Base-by-base conservation (phyloP, 2,888 invertebrate genomes). In the Falcaria lacertinaria region DNA sequence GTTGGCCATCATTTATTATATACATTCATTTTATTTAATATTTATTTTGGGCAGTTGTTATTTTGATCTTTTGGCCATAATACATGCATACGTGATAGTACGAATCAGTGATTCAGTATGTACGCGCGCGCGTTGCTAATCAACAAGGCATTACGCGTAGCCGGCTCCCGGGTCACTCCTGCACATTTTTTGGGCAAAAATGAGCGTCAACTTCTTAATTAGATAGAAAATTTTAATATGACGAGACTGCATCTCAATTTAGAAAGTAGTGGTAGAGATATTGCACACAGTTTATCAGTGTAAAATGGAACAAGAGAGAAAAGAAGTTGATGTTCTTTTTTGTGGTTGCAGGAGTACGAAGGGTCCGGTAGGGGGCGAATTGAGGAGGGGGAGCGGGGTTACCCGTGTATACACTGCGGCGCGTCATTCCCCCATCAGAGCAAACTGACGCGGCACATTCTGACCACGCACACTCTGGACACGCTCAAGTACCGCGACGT, bases 281-380 rank as follows among this genome's bases (percentile, higher is more conserved):
- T 74, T 83, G 86, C 89, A 88, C 88, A 83, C 79, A 79, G 65
- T 77, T 81, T 80, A 64, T 80, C 74, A 79, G 73, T 74, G 75
- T 73, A 59, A 69, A 75, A 76, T 69, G 74, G 75, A 78, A 78
- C 80, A 80, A 81, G 80, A 77, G 78, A 88, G 84, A 93, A 94
- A 95, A 95, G 95, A 95, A 96, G 96, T 95, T 96, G 95, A 95
- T 95, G 95, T 93, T 92, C 92, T 92, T 88, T 81, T 89, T 89
- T 89, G 89, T 95, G 94, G 95, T 96, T 95, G 95, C 96, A 96
- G 96, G 96, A 96, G 93, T 93, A 94, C 93, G 92, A 94, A 92
- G 92, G 92, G 91, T 90, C 91, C 90, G 89, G 84, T 85, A 86
- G 89, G 86, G 88, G 78, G 71, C 74, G 87, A 71, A 76, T 80